Base-by-base conservation (phyloP, 1,140 invertebrate species). In the Sinonovacula constricta region DNA sequence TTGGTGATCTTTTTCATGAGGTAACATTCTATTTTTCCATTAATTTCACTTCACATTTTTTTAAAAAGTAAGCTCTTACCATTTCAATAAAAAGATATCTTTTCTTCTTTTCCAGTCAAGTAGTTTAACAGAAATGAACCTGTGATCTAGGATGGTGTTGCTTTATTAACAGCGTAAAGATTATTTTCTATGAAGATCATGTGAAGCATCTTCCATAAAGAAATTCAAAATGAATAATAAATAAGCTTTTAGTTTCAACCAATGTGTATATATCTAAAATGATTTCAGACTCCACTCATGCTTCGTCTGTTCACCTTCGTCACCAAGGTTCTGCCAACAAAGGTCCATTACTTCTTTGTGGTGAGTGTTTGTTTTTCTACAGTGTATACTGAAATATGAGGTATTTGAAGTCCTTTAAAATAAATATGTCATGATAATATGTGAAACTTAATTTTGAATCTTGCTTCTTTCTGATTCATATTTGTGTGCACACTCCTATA, bases 1-100 rank as follows among this genome's bases (percentile, higher is more conserved):
- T 93, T 72, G 97, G 97, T 28, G 97, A 98, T 91, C 92, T 97
- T 39, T 96, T 98, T 79, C 97, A 99, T 91, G 97, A 92, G 88
- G 90, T 91, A 18, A 56, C 15, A 15, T 31, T 34, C 15, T 57
- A 15, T 63, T 56, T 26, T 49, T 74, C 45, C 10, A 70, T n/a
- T 31, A 51, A 68, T 26, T 51, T 26, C 33, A 24, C 15, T 15
- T 7, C 45, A 22, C n/a, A n/a, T 3, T 14, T 28, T 36, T 5
- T 51, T 39, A 3, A 22, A 34, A 39, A 33, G 18, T 30, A 60
- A 1, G 14, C 10, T 2, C 15, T 24, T 45, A 15, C 18, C n/a
- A 7, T 4, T 36, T 18, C 59, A 60, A 14, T 2, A 34, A 14
- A 31, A 56, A 3, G 4, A 15, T 36, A 22, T 22, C 30, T 18